phyloP scores from a whole-genome alignment of 2,797 vertebrate genomes.

The Phrynocephalus guinanensis region DNA sequence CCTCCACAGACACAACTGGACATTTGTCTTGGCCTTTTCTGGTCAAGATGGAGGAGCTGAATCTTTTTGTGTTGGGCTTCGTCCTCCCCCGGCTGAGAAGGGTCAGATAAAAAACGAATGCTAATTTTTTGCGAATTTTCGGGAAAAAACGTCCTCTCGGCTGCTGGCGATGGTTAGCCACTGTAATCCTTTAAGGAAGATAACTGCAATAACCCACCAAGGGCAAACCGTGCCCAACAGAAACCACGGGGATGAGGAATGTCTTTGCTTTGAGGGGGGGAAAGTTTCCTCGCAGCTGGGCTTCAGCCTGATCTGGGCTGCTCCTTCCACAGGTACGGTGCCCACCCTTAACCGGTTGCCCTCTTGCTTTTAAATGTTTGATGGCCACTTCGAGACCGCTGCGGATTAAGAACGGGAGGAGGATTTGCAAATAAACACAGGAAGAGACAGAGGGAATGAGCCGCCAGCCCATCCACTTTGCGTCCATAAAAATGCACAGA shows the following conservation, averaged over 20 bases:
- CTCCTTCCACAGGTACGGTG: neutral
- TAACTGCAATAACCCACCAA: neutral
- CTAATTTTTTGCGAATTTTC: too few species aligned
- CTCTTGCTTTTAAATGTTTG: neutral
- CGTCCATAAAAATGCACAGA: neutral
- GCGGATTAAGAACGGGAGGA: neutral
- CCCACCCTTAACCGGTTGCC: too few species aligned
- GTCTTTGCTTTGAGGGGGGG: too few species aligned
- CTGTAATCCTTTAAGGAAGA: neutral
- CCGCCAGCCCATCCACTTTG: neutral
- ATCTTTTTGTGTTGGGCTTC: too few species aligned
- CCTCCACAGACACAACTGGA: too few species aligned
- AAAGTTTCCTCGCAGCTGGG: neutral
- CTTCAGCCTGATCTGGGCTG: neutral
- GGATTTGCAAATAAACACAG: neutral
- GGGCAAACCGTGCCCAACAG: neutral
- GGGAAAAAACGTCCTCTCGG: too few species aligned
- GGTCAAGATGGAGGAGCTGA: too few species aligned
- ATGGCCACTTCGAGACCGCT: neutral
- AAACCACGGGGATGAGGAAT: too few species aligned
- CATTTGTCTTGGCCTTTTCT: too few species aligned
- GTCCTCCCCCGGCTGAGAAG: neutral
- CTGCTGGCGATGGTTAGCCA: neutral
- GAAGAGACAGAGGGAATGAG: too few species aligned
- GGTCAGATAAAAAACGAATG: too few species aligned